These are phyloP conservation scores for Mesodorylaimus sp. DNA, from an alignment of 2,888 invertebrate genomes.

Conservation along the genomic window DNA sequence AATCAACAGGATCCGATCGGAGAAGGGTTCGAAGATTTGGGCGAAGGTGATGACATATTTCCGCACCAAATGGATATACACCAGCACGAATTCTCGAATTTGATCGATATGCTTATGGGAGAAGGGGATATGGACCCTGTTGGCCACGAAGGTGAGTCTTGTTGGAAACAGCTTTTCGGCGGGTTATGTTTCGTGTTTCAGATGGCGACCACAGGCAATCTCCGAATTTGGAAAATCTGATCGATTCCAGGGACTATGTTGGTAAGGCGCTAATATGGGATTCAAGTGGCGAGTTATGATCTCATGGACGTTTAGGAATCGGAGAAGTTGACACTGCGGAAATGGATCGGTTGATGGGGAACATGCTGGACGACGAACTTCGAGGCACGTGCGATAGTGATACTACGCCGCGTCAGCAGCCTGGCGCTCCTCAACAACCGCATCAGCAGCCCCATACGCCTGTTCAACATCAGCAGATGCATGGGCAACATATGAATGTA, in stretches of 20 bases:
- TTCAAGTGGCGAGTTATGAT: too few species aligned
- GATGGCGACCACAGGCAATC: too few species aligned
- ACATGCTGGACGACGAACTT: not conserved
- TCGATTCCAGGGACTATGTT: not conserved
- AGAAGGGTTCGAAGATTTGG: not conserved
- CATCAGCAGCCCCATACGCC: too few species aligned
- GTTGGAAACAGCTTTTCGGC: not conserved
- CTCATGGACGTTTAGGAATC: too few species aligned
- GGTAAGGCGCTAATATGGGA: too few species aligned
- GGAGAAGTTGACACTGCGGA: not conserved
- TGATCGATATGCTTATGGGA: constrained; percentile 47
- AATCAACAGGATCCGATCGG: not conserved
- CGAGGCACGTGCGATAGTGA: not conserved
- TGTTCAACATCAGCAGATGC: not conserved
- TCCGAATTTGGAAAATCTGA: constrained; percentile 7
- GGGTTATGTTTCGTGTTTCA: too few species aligned
- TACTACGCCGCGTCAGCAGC: not conserved
- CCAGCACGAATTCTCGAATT: constrained; percentile 1
- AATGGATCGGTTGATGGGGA: not conserved
- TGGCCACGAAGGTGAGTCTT: not conserved
- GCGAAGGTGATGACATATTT: not conserved
- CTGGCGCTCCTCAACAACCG: too few species aligned
- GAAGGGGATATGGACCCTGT: constrained; percentile 28
- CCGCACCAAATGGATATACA: too few species aligned
- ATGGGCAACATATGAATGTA: not conserved